Percentiles rank a stretch among this genome's conserved stretches.
phyloP scores from a whole-genome alignment of 2,888 invertebrate species.

The Osedax fenrisi region DNA sequence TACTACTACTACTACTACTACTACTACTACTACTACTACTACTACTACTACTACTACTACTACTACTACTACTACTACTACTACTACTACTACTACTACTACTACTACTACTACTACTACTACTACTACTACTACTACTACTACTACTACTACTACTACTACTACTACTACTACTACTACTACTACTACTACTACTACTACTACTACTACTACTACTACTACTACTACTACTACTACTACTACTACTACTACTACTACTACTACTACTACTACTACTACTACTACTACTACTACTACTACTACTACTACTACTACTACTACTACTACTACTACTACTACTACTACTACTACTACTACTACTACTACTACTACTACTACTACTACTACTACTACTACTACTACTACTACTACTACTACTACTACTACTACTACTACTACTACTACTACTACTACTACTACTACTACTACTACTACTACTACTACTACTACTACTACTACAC shows the following conservation, averaged over 20 bases:
- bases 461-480: conserved; percentile 26
- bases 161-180: conserved; percentile 5
- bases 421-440: conserved; percentile 27
- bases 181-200: conserved; percentile 23
- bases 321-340: neutral
- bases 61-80: conserved; percentile 26
- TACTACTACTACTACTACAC: conserved; percentile 21
- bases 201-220: conserved; percentile 28
- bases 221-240: conserved; percentile 29
- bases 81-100: conserved; percentile 24
- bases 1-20: conserved; percentile 25
- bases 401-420: conserved; percentile 26
- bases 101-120: conserved; percentile 25
- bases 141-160: conserved; percentile 11
- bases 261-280: conserved; percentile 23
- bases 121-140: conserved; percentile 14
- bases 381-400: conserved; percentile 24
- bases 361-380: conserved; percentile 26
- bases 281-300: neutral
- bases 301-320: conserved; percentile 5
- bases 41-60: conserved; percentile 26
- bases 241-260: conserved; percentile 27
- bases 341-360: conserved; percentile 20
- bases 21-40: conserved; percentile 27
- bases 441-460: conserved; percentile 2